A percentile compares a stretch with the other conserved stretches of the same genome.
Conservation (phyloP, 2,888 invertebrate genomes). For the Diadegma fenestrale region DNA sequence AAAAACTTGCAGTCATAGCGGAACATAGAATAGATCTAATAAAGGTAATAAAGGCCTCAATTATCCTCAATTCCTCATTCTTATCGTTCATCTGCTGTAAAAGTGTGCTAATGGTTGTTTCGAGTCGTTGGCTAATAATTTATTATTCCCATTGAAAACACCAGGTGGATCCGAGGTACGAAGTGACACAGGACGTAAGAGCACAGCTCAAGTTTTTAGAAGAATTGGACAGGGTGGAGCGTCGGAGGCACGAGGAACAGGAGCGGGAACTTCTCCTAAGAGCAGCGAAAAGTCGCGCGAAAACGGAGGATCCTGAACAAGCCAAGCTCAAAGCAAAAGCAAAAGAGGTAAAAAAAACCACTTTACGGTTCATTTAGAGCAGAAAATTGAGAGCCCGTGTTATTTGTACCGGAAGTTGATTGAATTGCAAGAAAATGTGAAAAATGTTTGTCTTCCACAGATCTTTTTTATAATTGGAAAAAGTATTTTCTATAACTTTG, state of each 20-base stretch:
- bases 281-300: constrained; percentile 97
- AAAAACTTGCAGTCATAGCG: constrained; percentile 96
- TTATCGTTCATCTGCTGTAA: background rate
- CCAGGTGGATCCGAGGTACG: constrained; percentile 94
- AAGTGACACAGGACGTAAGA: constrained; percentile 94
- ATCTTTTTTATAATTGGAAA: too few species aligned
- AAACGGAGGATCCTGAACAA: constrained; percentile 99
- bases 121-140: background rate
- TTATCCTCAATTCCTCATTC: constrained; percentile 16
- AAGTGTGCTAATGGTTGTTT: background rate
- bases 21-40: constrained; percentile 97
- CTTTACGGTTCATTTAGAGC: too few species aligned
- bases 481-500: too few species aligned
- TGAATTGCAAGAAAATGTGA: too few species aligned
- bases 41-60: constrained; percentile 88
- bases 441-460: too few species aligned
- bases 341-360: constrained; percentile 88
- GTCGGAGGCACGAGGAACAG: constrained; percentile 97
- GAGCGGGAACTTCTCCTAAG: constrained; percentile 97
- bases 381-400: too few species aligned
- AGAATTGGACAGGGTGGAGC: constrained; percentile 97
- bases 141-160: constrained; percentile 6
- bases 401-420: too few species aligned
- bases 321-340: constrained; percentile 98
- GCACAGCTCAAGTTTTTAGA: constrained; percentile 98